These are phyloP conservation scores for Mycteria americana DNA, from an alignment of 2,797 vertebrate genomes.

Conservation along the genomic window DNA sequence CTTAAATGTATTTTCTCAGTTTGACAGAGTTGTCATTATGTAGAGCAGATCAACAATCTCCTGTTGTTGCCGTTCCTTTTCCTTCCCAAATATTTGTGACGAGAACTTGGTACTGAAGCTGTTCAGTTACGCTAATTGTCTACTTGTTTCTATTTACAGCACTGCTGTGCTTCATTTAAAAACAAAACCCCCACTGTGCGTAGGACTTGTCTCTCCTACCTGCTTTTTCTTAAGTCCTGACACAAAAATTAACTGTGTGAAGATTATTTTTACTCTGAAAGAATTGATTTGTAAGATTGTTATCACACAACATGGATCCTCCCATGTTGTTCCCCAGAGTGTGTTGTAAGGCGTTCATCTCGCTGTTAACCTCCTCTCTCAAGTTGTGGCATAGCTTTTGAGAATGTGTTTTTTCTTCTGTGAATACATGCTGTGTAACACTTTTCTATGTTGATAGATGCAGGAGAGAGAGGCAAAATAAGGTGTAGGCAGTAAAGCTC, in stretches of 20 bases:
- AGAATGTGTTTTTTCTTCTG: neutral
- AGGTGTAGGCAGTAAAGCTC: neutral
- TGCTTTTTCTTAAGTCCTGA: neutral
- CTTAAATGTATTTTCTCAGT: neutral
- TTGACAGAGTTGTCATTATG: neutral
- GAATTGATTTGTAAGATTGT: neutral
- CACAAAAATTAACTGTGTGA: neutral
- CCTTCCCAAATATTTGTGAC: neutral
- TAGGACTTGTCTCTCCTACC: neutral
- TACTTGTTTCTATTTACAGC: neutral
- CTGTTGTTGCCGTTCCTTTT: neutral
- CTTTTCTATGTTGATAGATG: neutral
- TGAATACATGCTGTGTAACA: neutral
- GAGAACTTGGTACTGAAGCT: neutral
- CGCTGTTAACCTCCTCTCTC: neutral
- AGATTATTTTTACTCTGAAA: neutral
- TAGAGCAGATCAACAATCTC: neutral
- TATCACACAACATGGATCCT: neutral
- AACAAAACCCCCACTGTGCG: fast-evolving
- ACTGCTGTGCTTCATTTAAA: neutral
- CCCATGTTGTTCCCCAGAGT: neutral
- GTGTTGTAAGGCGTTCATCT: neutral
- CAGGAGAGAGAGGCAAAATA: neutral
- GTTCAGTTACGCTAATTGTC: neutral
- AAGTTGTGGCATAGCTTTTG: neutral